Base-by-base conservation (phyloP, 1,140 invertebrate genomes). In the Tetragonula clypearis region DNA sequence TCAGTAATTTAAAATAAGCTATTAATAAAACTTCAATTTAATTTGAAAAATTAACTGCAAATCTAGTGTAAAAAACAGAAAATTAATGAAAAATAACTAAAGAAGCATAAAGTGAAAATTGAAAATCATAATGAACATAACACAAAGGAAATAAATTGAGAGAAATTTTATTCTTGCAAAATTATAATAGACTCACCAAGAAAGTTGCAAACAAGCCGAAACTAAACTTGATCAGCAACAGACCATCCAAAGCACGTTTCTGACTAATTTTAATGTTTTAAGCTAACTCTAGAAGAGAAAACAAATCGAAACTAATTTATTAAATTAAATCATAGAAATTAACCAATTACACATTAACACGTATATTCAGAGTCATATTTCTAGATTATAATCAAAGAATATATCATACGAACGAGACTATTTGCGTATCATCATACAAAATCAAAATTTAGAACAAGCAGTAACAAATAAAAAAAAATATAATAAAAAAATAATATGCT, bases 361-460 rank as follows among this genome's bases (percentile, higher is more conserved):
- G 69, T 84, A 6, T 55, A 73, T 84, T 92, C 91, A 92, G 91
- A 78, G n/a, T 35, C 23, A 71, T 75, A 71, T 78, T 69, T 58
- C 84, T 65, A 49, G 17, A 74, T 85, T 80, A 65, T 82, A 92
- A 92, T 92, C 91, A 91, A 90, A 66, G 73, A 79, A 83, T 75
- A 55, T 60, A 87, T 92, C 91, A 92, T 91, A 92, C 91, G 91
- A 92, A 92, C 91, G 91, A 92, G 91, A 92, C 91, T 84, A 81
- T 71, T 66, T 75, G 56, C 23, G 2, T 86, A 76, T 92, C 91
- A 92, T 92, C 91, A 92, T 76, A 21, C 79, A 21, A 80, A 80
- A 60, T 12, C 3, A 58, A 86, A 79, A 23, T 72, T 85, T 1
- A 5, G 30, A 41, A 26, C 19, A 19, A 30, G 11, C 30, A 53